Conservation (phyloP, 2,888 invertebrate species). For the Acleris laterana region DNA sequence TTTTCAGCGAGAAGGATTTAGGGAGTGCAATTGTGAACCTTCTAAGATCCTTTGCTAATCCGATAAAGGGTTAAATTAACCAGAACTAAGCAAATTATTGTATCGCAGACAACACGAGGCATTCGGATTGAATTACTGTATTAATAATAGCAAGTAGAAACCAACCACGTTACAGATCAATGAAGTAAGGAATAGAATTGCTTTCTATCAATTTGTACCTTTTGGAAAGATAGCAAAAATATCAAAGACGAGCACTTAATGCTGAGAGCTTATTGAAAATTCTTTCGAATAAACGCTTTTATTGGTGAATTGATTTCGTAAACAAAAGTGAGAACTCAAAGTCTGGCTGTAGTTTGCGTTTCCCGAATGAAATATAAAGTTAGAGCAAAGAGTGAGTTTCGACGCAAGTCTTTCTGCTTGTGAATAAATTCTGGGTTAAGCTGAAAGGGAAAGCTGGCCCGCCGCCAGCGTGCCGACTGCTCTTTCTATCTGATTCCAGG, state of each 20-base stretch:
- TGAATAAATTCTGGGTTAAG: conserved; percentile 18
- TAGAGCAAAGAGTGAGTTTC: background rate
- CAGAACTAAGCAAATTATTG: conserved; percentile 28
- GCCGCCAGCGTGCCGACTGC: conserved; percentile 14
- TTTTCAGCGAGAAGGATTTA: conserved; percentile 30
- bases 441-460: conserved; percentile 33
- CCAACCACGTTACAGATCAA: conserved; percentile 5
- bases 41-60: conserved; percentile 30
- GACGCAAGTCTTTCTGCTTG: conserved; percentile 14
- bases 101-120: conserved; percentile 1
- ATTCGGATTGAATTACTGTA: conserved; percentile 14
- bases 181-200: conserved; percentile 7
- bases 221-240: background rate
- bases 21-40: conserved; percentile 29
- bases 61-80: conserved; percentile 30
- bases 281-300: conserved; percentile 15
- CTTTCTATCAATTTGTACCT: conserved; percentile 12
- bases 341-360: background rate
- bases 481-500: conserved; percentile 12
- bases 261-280: conserved; percentile 4
- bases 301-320: conserved; percentile 5
- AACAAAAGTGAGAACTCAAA: background rate
- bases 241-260: conserved; percentile 19
- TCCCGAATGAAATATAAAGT: conserved; percentile 8
- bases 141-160: background rate